Base-by-base conservation (phyloP, 1,140 invertebrate genomes). In the Conus ventricosus region DNA sequence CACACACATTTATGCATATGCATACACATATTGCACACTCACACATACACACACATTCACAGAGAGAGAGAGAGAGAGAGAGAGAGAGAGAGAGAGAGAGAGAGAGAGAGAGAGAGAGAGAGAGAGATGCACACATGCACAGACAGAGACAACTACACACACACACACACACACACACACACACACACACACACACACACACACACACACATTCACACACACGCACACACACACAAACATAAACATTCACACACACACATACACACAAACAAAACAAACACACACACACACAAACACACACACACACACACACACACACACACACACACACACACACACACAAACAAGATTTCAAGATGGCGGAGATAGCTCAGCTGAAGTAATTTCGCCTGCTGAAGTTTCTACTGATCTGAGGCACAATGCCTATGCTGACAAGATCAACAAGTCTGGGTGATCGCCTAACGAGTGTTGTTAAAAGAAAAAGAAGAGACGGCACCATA, bases 41-140 rank as follows among this genome's bases (percentile, higher is more conserved):
- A 67, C 60, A 4, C 60, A 67, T 23, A 67, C 60, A 67, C 60
- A 67, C 60, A 4, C 60, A 67, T 39, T 39, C 39, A 39, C 39
- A 3, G 39, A 39, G 39, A 39, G 39, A 39, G 39, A 39, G 39
- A 39, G 13, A 67, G 60, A 75, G 71, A 15, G 71, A 75, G 71
- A 75, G 71, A 75, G 71, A 75, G 71, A 75, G 71, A 75, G 71
- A 75, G 71, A 75, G 71, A 75, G 71, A 75, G 71, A 75, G 71
- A 75, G 71, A 75, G 71, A 75, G 71, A 75, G 71, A 75, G 71
- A 75, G 71, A 75, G 71, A 75, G 71, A 75, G 71, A 75, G 39
- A 39, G 39, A 39, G 39, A 39, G 39, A 39, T 39, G 39, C 39
- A 39, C 39, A 1, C 39, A 39, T 39, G 39, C 39, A 39, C 39